Evolutionary conservation across 2,797 vertebrate species (phyloP).

Genomic region (Acomys russatus): DNA sequence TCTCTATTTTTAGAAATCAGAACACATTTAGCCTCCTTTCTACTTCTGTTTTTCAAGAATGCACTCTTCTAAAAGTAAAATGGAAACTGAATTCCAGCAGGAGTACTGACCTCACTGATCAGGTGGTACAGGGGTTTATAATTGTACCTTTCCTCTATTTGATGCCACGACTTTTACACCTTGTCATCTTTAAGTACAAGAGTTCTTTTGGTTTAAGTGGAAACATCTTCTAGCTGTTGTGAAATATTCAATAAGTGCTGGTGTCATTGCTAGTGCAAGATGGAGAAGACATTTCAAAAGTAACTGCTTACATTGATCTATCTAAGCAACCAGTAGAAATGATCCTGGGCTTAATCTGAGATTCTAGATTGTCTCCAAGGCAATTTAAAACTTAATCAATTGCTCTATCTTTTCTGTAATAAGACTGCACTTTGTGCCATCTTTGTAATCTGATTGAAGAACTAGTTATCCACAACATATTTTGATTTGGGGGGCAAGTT

Average conservation of each 20-base stretch:
- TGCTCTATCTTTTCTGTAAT: not conserved
- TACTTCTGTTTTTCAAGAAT: not conserved
- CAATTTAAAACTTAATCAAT: slow-evolving; percentile 53
- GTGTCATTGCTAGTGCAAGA: slow-evolving; percentile 4
- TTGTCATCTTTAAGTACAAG: not conserved
- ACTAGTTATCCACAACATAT: not conserved
- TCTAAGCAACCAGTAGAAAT: not conserved
- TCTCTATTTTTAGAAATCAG: slow-evolving; percentile 34
- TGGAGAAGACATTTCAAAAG: not conserved
- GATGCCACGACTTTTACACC: not conserved
- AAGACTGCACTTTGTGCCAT: not conserved
- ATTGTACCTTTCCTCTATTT: not conserved
- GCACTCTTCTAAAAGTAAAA: not conserved
- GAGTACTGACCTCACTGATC: not conserved
- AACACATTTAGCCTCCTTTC: not conserved
- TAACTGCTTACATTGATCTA: slow-evolving; percentile 4
- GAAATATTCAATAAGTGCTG: not conserved
- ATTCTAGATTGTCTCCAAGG: slow-evolving; percentile 22
- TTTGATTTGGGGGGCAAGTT: not conserved
- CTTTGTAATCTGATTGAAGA: slow-evolving; percentile 27
- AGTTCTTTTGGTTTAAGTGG: slow-evolving; percentile 25
- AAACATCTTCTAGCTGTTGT: not conserved
- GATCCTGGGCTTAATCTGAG: not conserved
- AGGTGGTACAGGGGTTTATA: not conserved
- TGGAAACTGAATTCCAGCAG: not conserved